Evolutionary conservation across 2,888 invertebrate genomes (phyloP).

Genomic region (Poecilus cupreus): DNA sequence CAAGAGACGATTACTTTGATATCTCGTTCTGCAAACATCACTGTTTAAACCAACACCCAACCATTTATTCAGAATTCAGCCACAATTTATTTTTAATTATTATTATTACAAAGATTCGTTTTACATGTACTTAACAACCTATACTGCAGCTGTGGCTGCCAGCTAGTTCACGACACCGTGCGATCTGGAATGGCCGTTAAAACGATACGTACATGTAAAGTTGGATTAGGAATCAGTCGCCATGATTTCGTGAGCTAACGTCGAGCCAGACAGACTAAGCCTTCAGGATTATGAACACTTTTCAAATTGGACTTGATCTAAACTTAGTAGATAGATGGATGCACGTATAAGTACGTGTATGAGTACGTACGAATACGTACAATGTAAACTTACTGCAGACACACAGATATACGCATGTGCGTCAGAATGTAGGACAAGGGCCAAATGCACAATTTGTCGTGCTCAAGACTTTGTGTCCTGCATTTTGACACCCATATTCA

Average conservation of each 20-base stretch:
- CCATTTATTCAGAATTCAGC: slow-evolving; percentile 63
- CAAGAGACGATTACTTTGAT: slow-evolving; percentile 44
- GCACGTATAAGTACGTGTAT: slow-evolving; percentile 22
- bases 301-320: slow-evolving; percentile 46
- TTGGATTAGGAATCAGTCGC: slow-evolving; percentile 36
- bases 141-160: slow-evolving; percentile 26
- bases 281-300: slow-evolving; percentile 42
- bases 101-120: slow-evolving; percentile 66
- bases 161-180: slow-evolving; percentile 22
- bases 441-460: background rate
- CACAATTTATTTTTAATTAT: slow-evolving; percentile 67
- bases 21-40: slow-evolving; percentile 30
- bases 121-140: slow-evolving; percentile 63
- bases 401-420: slow-evolving; percentile 24
- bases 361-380: slow-evolving; percentile 37
- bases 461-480: background rate
- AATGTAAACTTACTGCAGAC: slow-evolving; percentile 40
- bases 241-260: slow-evolving; percentile 8
- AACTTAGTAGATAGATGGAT: slow-evolving; percentile 36
- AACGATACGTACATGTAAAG: slow-evolving; percentile 22
- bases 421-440: background rate
- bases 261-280: slow-evolving; percentile 28
- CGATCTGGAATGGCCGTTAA: slow-evolving; percentile 41
- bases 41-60: slow-evolving; percentile 26
- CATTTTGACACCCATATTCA: background rate